phyloP scores from a whole-genome alignment of 2,888 invertebrate genomes.

The Leptodirus hochenwartii region DNA sequence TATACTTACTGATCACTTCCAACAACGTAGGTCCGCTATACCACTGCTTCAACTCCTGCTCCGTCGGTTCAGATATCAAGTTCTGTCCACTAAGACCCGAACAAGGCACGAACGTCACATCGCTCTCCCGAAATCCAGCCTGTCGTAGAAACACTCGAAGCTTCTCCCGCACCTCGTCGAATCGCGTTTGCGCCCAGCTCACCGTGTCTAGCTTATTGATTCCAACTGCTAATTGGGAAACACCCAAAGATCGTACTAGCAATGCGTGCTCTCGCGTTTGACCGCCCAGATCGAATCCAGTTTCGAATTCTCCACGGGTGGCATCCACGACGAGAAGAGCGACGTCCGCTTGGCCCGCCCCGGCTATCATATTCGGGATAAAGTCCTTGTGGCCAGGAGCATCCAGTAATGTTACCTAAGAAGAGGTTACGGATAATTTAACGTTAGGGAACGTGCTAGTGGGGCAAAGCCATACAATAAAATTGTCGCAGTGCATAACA shows the following conservation, averaged over 20 bases:
- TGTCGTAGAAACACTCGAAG: conserved; percentile 70
- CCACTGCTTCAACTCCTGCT: conserved; percentile 45
- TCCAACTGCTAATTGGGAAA: conserved; percentile 84
- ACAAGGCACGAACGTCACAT: conserved; percentile 82
- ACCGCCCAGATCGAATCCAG: conserved; percentile 94
- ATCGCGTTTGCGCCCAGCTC: conserved; percentile 81
- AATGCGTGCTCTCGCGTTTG: conserved; percentile 96
- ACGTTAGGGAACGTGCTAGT: conserved; percentile 2
- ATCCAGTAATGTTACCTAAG: conserved; percentile 65
- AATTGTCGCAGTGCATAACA: too few relatives aligned
- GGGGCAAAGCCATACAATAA: background rate
- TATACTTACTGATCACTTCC: conserved; percentile 54
- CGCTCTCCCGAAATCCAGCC: conserved; percentile 76
- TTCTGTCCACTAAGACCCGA: conserved; percentile 96
- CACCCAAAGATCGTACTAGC: conserved; percentile 74
- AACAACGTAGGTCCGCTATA: conserved; percentile 74
- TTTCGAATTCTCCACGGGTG: conserved; percentile 93
- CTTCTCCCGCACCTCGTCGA: conserved; percentile 72
- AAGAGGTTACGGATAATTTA: too few relatives aligned
- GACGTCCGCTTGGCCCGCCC: conserved; percentile 96
- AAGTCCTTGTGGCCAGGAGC: conserved; percentile 99
- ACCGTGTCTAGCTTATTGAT: conserved; percentile 96
- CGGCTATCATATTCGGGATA: conserved; percentile 98
- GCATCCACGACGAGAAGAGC: conserved; percentile 94
- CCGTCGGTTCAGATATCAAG: conserved; percentile 47